phyloP scores from a whole-genome alignment of 2,888 invertebrate species.

The Romanomermis culicivorax region DNA sequence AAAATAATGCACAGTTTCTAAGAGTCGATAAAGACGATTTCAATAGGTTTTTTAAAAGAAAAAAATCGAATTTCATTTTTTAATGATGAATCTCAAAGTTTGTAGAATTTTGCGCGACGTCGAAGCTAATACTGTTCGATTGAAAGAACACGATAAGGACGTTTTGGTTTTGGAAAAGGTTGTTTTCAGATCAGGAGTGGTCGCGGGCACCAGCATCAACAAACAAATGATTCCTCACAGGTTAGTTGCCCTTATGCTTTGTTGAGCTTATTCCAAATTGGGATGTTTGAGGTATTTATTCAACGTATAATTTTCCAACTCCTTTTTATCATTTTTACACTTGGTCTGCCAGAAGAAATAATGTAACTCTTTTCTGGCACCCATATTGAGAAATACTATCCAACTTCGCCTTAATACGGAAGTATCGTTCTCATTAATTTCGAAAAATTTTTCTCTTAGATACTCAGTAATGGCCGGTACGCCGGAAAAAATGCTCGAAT shows the following conservation, averaged over 20 bases:
- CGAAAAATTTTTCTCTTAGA: too few species aligned
- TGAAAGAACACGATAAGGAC: conserved; percentile 62
- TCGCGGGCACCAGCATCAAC: too few species aligned
- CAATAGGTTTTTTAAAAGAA: conserved; percentile 44
- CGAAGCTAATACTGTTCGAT: conserved; percentile 60
- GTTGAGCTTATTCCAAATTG: too few species aligned
- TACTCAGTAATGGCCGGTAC: conserved; percentile 70
- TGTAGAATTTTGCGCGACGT: conserved; percentile 40
- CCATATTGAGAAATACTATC: too few species aligned
- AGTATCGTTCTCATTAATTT: too few species aligned
- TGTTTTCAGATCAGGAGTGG: conserved; percentile 13
- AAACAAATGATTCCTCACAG: not conserved
- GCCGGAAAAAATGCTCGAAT: conserved; percentile 62
- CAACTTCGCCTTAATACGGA: too few species aligned
- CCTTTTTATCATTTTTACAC: too few species aligned
- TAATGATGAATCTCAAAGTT: too few species aligned
- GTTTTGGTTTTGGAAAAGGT: conserved; percentile 53
- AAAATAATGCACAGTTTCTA: conserved; percentile 59
- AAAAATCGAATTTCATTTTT: not conserved
- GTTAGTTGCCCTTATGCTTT: not conserved
- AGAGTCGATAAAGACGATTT: conserved; percentile 65
- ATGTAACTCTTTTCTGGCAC: too few species aligned
- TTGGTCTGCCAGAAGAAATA: too few species aligned
- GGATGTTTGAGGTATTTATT: too few species aligned
- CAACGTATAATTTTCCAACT: too few species aligned